Evolutionary conservation across 2,113 vertebrate species (phyloP), one percentile per base, ranked within the genome.

Genomic region (Sminthopsis crassicaudata): DNA sequence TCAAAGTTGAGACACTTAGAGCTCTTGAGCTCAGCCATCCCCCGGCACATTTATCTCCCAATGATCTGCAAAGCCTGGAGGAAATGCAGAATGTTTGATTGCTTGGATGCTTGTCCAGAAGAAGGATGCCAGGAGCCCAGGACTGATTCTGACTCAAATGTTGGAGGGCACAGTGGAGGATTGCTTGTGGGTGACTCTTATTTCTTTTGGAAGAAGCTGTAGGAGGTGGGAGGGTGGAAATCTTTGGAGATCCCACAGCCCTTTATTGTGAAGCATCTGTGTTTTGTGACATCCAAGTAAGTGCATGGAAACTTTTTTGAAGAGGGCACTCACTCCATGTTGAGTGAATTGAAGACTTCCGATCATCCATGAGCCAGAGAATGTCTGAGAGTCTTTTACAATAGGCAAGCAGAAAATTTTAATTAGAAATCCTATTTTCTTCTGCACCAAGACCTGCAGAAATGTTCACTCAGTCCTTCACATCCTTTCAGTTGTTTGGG

Each of bases 301-400:
- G 26, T 27, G 8, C 50, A 3, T 90, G 46, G 51, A 91, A 95
- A 88, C 60, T 94, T 97, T 97, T 95, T 88, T 46, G 92, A 91
- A 91, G 90, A 53, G 90, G 91, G 93, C 89, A 89, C 52, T 92
- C 10, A 91, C 9, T 54, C 11, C 14, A 30, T 42, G 46, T 36
- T 51, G n/a, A 55, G 19, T 55, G 88, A 95, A 97, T 93, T 55
- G 89, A 95, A n/a, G 91, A 90, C 26, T 89, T 93, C 94, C 11
- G 23, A 84, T 84, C 19, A 30, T 42, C n/a, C 14, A 23, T 84
- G 67, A n/a, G 16, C n/a, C 36, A 84, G 67, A 84, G 46, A 23
- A 90, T 14, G 10, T 92, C 12, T 60, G 53, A 48, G 57, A 94
- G 24, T 25, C 84, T 92, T 92, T 51, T 91, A 51, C 36, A 46